Evolutionary conservation across 2,888 invertebrate species (phyloP).

Genomic region (Helleia helle): DNA sequence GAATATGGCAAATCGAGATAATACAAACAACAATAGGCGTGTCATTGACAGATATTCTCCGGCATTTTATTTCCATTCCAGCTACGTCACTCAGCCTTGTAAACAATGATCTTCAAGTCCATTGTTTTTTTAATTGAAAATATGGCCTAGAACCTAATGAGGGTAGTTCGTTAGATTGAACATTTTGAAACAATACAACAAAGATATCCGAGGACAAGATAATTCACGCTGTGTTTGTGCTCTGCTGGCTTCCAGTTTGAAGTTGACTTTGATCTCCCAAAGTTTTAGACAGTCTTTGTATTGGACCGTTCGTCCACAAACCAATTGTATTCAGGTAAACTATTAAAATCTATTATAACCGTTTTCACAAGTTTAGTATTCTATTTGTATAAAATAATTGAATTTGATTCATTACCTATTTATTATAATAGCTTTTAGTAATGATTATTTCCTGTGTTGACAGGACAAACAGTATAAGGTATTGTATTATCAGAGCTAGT

Average conservation of each 20-base stretch:
- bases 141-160: not conserved
- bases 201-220: not conserved
- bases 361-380: too few species aligned
- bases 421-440: too few species aligned
- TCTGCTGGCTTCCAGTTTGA: not conserved
- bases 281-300: conserved; percentile 4
- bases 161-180: not conserved
- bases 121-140: conserved; percentile 6
- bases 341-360: not conserved
- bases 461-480: too few species aligned
- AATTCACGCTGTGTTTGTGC: conserved; percentile 1
- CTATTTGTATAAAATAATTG: too few species aligned
- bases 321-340: not conserved
- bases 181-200: not conserved
- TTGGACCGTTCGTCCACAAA: not conserved
- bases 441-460: too few species aligned
- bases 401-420: too few species aligned
- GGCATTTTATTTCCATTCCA: conserved; percentile 1
- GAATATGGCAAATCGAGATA: too few species aligned
- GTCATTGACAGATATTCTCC: conserved; percentile 4
- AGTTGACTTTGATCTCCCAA: conserved; percentile 6
- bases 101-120: conserved; percentile 6
- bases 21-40: conserved; percentile 1
- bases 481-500: too few species aligned
- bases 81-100: not conserved